A percentile compares a stretch with the other conserved stretches of the same genome.
These are phyloP conservation scores for Charanyca ferruginea DNA, from an alignment of 2,888 invertebrate species.

Conservation along the genomic window DNA sequence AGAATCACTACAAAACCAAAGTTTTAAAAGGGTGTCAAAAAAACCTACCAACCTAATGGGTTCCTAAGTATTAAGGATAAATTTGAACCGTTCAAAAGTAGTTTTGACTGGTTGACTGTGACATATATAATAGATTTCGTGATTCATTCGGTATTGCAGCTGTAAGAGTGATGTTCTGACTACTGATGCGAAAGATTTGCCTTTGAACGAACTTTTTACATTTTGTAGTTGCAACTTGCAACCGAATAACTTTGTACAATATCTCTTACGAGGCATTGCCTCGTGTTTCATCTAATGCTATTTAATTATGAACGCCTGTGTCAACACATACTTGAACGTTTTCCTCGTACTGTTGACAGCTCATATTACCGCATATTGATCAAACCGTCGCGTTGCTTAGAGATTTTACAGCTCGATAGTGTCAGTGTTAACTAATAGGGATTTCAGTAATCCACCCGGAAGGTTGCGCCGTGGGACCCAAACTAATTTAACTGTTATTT, in stretches of 20 bases:
- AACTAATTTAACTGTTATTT: conserved; percentile 32
- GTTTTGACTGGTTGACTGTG: too few species aligned
- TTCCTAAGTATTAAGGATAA: too few species aligned
- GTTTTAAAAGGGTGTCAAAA: too few species aligned
- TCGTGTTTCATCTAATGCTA: conserved; percentile 26
- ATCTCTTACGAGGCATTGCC: conserved; percentile 15
- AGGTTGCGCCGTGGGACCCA: conserved; percentile 46
- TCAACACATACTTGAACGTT: conserved; percentile 52
- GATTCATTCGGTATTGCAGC: neutral
- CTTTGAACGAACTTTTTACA: neutral
- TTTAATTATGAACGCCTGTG: conserved; percentile 49
- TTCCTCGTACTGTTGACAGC: conserved; percentile 56
- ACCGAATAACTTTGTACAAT: neutral
- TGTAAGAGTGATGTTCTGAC: neutral
- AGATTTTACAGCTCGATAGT: conserved; percentile 57
- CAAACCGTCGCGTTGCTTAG: conserved; percentile 53
- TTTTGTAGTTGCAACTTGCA: neutral
- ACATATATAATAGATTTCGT: neutral
- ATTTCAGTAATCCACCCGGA: conserved; percentile 64
- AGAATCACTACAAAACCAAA: too few species aligned
- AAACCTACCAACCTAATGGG: too few species aligned
- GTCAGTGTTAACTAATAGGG: conserved; percentile 51
- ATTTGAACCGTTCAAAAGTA: too few species aligned
- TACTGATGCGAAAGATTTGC: neutral
- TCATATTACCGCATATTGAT: conserved; percentile 59